Percentiles rank a stretch among this genome's conserved stretches.
These are phyloP conservation scores for Austrolebias charrua DNA, from an alignment of 2,797 vertebrate genomes.

Conservation along the genomic window DNA sequence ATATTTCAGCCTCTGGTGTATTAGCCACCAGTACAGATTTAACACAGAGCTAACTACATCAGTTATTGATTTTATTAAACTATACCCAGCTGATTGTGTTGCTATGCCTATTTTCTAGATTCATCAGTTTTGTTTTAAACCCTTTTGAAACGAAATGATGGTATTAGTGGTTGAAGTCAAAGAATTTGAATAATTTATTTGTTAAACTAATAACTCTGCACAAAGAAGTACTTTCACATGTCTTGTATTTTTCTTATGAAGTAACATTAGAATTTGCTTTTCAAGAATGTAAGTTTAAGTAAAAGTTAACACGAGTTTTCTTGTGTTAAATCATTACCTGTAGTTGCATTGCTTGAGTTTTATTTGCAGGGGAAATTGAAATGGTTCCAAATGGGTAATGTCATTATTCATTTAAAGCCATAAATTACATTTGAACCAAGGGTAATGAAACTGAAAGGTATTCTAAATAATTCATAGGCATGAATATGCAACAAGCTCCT, in stretches of 20 bases:
- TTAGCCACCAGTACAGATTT: not conserved
- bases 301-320: not conserved
- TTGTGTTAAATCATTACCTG: not conserved
- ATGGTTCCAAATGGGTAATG: not conserved
- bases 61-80: not conserved
- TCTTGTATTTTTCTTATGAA: not conserved
- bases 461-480: not conserved
- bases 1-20: not conserved
- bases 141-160: not conserved
- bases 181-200: not conserved
- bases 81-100: not conserved
- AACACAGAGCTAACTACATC: not conserved
- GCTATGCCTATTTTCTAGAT: not conserved
- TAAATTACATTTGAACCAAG: not conserved
- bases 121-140: not conserved
- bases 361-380: not conserved
- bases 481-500: not conserved
- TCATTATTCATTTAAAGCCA: too few species aligned
- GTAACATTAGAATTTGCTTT: not conserved
- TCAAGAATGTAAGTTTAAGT: not conserved
- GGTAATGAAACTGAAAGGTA: not conserved
- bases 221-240: not conserved
- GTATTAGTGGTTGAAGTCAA: not conserved
- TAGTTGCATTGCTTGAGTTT: constrained; percentile 1
- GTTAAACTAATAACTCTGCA: not conserved